These are phyloP conservation scores for Scomberomorus guttatus DNA, from an alignment of 2,797 vertebrate species.

Conservation along the genomic window DNA sequence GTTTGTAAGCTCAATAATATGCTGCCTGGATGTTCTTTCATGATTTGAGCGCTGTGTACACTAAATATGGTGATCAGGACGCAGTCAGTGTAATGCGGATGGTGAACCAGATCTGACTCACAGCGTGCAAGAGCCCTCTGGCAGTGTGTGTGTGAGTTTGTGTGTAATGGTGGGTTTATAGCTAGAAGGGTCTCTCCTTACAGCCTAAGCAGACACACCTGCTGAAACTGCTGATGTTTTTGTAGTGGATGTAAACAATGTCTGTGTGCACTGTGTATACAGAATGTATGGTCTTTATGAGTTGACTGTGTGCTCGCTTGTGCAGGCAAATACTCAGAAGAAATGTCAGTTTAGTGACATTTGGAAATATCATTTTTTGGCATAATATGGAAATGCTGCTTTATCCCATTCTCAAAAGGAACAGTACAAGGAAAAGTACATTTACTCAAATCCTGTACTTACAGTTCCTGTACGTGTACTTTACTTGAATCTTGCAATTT, in stretches of 20 bases:
- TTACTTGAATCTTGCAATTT: background rate
- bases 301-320: background rate
- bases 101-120: slow-evolving; percentile 53
- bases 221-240: background rate
- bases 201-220: slow-evolving; percentile 20
- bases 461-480: too few relatives aligned
- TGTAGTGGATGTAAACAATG: background rate
- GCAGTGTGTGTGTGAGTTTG: slow-evolving; percentile 26
- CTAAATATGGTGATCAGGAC: slow-evolving; percentile 34
- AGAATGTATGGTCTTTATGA: background rate
- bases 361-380: background rate
- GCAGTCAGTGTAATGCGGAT: slow-evolving; percentile 40
- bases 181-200: slow-evolving; percentile 28
- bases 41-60: slow-evolving; percentile 33
- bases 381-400: background rate
- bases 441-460: background rate
- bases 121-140: slow-evolving; percentile 33
- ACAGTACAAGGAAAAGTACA: background rate
- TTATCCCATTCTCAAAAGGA: background rate
- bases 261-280: background rate
- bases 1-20: slow-evolving; percentile 32
- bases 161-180: slow-evolving; percentile 33
- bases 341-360: too few relatives aligned
- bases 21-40: slow-evolving; percentile 26
- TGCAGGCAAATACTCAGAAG: background rate